Evolutionary conservation across 2,797 vertebrate species (phyloP).

Genomic region (Steatocranus sp.): DNA sequence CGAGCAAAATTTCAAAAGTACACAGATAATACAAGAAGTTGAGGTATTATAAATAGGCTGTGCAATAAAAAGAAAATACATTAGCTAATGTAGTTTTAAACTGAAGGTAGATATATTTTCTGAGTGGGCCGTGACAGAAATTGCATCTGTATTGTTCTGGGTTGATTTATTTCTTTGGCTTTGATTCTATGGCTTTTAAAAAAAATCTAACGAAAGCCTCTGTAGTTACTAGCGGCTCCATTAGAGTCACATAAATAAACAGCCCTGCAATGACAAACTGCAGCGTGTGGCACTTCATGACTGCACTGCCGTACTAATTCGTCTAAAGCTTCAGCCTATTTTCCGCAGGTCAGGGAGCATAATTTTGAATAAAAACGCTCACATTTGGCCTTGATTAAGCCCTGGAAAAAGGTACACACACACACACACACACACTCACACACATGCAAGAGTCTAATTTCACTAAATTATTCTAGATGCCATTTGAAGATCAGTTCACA

Average conservation of each 20-base stretch:
- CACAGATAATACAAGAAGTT: not conserved
- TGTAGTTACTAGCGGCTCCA: not conserved
- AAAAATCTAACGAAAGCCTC: not conserved
- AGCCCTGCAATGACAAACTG: slow-evolving; percentile 8
- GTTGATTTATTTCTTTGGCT: slow-evolving; percentile 12
- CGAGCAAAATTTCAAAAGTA: not conserved
- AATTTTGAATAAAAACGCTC: not conserved
- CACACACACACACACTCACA: not conserved
- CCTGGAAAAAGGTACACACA: not conserved
- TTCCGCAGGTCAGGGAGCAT: not conserved
- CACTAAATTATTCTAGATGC: not conserved
- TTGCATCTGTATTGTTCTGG: not conserved
- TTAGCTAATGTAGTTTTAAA: not conserved
- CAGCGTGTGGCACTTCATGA: not conserved
- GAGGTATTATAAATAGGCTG: not conserved
- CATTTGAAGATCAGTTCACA: not conserved
- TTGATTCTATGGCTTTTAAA: slow-evolving; percentile 1
- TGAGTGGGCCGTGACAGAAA: not conserved
- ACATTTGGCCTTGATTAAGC: not conserved
- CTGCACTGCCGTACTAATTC: not conserved
- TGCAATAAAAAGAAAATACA: not conserved
- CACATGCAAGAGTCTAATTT: not conserved
- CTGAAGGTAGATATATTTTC: not conserved
- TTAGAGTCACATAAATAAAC: slow-evolving; percentile 29
- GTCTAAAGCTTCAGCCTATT: not conserved